These are phyloP conservation scores for Atrichornis clamosus DNA, from an alignment of 2,113 vertebrate species.

Conservation along the genomic window DNA sequence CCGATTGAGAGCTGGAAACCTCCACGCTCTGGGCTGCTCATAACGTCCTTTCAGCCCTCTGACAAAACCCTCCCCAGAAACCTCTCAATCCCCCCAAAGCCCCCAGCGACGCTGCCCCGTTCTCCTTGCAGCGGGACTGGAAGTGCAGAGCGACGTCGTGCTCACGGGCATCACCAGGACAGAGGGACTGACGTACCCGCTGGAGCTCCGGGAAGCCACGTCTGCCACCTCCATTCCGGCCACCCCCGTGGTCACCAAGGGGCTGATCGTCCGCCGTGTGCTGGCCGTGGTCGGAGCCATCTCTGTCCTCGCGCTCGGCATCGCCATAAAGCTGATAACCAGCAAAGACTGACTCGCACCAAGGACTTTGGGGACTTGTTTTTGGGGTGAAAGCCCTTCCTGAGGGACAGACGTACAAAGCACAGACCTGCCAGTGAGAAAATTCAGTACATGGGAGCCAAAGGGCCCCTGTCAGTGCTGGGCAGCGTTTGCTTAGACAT, in stretches of 20 bases:
- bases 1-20: fast-evolving
- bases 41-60: fast-evolving
- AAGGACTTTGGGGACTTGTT: not conserved
- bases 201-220: not conserved
- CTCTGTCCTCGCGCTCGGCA: fast-evolving
- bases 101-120: fast-evolving
- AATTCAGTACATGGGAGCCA: not conserved
- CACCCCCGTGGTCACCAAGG: not conserved
- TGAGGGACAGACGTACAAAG: not conserved
- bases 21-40: fast-evolving
- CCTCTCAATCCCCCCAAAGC: not conserved
- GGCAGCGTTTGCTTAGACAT: not conserved
- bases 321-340: not conserved
- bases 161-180: conserved; percentile 4
- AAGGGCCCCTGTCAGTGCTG: fast-evolving
- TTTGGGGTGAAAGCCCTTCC: not conserved
- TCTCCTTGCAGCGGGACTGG: conserved; percentile 22
- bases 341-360: not conserved
- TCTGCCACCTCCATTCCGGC: fast-evolving
- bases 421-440: not conserved
- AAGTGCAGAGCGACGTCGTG: not conserved
- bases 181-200: not conserved
- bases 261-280: not conserved
- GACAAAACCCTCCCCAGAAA: not conserved
- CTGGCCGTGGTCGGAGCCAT: not conserved